Evolutionary conservation across 2,113 vertebrate species (phyloP), one percentile per base, ranked within the genome.

Genomic region (Callaeas wilsoni): DNA sequence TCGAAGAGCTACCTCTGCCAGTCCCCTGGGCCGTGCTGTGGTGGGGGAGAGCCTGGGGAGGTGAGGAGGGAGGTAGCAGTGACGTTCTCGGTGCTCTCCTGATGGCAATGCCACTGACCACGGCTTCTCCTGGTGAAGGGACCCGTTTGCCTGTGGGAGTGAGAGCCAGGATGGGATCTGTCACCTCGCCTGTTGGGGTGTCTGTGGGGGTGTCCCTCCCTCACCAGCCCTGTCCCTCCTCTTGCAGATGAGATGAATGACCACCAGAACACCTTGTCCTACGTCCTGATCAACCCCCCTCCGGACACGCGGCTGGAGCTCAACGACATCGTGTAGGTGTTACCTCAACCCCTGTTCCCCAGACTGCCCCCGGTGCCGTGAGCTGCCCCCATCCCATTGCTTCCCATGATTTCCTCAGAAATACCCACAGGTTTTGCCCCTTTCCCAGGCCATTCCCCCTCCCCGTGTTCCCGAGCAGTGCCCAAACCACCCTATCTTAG

Each of bases 221-320:
- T 95, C 74, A 87, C 13, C 73, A 44, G 33, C 50, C 21, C 87
- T 96, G 85, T 96, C 73, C 93, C 46, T 90, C 30, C 92, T 94
- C 89, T 94, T 64, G 16, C 98, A 99, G 99, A 99, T 2, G 99
- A 99, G 98, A 99, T 99, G 99, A 99, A 99, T 1, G 99, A 99
- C 96, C 98, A 99, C 84, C 99, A 99, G 98, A 99, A 99, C 98
- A 99, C 99, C 2, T 94, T 99, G 76, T 99, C 99, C 71, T 99
- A 99, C 6, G 99, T 99, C 78, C 99, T 99, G 93, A 99, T 99
- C 97, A 99, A 99, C 57, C 99, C 99, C 2, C 99, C 99, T 0
- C 99, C 99, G 0, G 99, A 99, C 98, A 99, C 99, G 0, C 97
- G 98, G 81, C 98, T 99, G 97, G 99, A 99, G 97, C 98, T 99